Evolutionary conservation across 2,113 vertebrate genomes (phyloP).

Genomic region (Sus scrofa): DNA sequence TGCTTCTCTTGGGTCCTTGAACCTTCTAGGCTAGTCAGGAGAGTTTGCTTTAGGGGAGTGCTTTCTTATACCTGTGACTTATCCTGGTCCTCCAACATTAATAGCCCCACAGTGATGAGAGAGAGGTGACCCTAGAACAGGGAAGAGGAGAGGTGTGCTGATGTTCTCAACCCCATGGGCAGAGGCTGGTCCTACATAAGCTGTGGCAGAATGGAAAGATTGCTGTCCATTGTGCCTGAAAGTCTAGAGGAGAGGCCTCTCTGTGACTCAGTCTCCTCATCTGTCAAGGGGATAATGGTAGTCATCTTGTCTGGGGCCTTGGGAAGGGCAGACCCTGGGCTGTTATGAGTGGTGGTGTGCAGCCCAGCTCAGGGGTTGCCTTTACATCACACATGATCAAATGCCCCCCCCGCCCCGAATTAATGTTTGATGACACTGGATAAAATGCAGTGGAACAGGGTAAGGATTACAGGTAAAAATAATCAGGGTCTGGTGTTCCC

Average conservation of each 20-base stretch:
- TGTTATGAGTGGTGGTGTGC: neutral
- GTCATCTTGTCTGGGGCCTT: neutral
- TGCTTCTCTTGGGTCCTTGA: neutral
- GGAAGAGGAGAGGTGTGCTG: neutral
- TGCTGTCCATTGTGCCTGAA: neutral
- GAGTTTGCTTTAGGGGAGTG: neutral
- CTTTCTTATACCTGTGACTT: neutral
- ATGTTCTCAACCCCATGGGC: neutral
- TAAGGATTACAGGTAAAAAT: neutral
- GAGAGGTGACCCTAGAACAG: neutral
- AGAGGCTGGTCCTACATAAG: neutral
- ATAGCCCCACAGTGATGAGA: neutral
- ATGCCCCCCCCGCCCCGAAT: fast-evolving
- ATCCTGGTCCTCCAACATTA: neutral
- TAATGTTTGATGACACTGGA: neutral
- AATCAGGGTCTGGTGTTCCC: neutral
- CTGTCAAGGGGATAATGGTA: neutral
- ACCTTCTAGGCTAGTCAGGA: neutral
- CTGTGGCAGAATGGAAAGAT: neutral
- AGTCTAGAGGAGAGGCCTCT: neutral
- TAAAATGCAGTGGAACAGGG: fast-evolving
- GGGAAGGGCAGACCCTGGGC: too few species aligned
- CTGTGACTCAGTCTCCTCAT: neutral
- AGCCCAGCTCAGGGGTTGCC: neutral
- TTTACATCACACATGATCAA: too few species aligned